Evolutionary conservation across 2,888 invertebrate species (phyloP).

Genomic region (Heliconius erato): DNA sequence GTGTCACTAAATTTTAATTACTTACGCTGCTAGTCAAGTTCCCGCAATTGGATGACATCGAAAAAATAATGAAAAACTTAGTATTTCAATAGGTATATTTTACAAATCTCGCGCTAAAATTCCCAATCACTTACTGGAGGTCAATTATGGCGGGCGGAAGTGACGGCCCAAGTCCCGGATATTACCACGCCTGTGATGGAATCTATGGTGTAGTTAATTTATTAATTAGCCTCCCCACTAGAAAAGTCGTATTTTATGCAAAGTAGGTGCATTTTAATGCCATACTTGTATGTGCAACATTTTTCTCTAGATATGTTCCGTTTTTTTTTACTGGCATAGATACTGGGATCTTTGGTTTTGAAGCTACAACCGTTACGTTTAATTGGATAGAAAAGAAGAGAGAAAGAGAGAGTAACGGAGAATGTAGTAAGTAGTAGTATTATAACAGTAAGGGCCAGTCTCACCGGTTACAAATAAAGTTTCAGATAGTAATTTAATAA

Average conservation of each 20-base stretch:
- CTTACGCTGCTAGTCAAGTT: neutral
- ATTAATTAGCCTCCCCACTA: constrained; percentile 33
- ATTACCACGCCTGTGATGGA: constrained; percentile 53
- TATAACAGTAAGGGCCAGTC: too few relatives aligned
- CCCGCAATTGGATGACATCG: neutral
- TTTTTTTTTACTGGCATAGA: too few relatives aligned
- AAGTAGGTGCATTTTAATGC: neutral
- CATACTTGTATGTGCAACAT: neutral
- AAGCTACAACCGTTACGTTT: too few relatives aligned
- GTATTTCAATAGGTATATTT: neutral
- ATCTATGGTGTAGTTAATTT: constrained; percentile 38
- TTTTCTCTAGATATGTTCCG: too few relatives aligned
- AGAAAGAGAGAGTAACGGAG: too few relatives aligned
- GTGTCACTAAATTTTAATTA: neutral
- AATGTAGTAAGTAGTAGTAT: too few relatives aligned
- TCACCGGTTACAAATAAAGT: too few relatives aligned
- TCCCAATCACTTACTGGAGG: constrained; percentile 43
- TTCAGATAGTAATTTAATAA: too few relatives aligned
- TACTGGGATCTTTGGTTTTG: too few relatives aligned
- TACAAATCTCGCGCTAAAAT: constrained; percentile 24
- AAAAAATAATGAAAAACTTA: neutral
- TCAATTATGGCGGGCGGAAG: constrained; percentile 51
- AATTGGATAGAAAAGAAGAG: too few relatives aligned
- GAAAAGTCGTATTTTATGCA: neutral
- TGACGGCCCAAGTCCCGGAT: constrained; percentile 53